These are phyloP conservation scores for Oikopleura dioica DNA, from an alignment of 23 tunicate species.

Conservation along the genomic window DNA sequence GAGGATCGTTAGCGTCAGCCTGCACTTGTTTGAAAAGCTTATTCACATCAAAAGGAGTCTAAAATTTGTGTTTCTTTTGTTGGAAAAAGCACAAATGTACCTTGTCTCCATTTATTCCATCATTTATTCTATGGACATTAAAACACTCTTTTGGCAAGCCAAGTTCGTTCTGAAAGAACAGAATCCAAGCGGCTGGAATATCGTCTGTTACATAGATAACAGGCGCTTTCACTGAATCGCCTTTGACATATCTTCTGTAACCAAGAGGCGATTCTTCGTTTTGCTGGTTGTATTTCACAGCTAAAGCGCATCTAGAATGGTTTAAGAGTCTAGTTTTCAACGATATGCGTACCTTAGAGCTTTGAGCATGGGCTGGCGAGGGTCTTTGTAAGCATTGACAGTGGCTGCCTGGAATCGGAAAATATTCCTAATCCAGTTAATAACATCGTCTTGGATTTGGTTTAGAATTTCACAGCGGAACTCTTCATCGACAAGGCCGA, in stretches of 20 bases:
- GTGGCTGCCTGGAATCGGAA: neutral
- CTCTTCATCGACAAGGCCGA: neutral
- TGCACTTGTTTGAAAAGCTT: neutral
- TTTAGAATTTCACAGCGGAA: constrained; percentile 7
- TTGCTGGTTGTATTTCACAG: neutral
- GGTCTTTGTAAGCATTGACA: neutral
- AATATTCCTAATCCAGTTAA: neutral
- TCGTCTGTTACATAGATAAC: constrained; percentile 5
- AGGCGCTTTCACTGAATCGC: neutral
- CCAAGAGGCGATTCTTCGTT: neutral
- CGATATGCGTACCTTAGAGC: constrained; percentile 9
- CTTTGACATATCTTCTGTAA: neutral
- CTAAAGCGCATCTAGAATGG: neutral
- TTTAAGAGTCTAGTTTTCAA: no score
- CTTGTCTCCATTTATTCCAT: neutral
- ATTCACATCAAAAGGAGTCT: neutral
- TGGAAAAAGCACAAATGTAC: no score
- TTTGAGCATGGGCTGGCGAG: constrained; percentile 1
- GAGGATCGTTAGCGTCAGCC: neutral
- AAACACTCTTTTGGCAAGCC: neutral
- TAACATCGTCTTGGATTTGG: neutral
- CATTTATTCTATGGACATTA: neutral
- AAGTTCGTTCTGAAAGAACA: neutral
- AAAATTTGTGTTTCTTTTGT: no score
- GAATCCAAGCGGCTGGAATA: neutral